Conservation (phyloP, 2,888 invertebrate species). For the Scaptomyza parva region DNA sequence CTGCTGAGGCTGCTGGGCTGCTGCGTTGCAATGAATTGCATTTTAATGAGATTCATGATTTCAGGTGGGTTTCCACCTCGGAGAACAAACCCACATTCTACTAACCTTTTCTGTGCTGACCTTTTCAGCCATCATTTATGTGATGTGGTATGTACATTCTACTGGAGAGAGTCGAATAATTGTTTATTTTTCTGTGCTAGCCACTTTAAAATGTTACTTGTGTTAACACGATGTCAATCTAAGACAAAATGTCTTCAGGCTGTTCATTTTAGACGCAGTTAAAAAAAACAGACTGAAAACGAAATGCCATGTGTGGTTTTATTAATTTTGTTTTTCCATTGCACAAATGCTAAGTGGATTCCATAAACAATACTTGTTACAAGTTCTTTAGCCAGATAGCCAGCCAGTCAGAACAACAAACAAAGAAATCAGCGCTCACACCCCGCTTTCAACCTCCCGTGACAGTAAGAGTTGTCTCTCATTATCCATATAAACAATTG, state of each 20-base stretch:
- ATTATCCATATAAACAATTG: background rate
- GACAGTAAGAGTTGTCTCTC: constrained; percentile 29
- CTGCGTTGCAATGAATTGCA: constrained; percentile 72
- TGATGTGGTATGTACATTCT: constrained; percentile 52
- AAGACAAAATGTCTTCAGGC: constrained; percentile 72
- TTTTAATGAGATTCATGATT: constrained; percentile 78
- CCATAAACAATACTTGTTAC: constrained; percentile 59
- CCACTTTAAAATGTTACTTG: constrained; percentile 68
- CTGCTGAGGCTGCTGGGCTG: background rate
- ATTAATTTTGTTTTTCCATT: constrained; percentile 74
- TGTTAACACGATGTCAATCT: constrained; percentile 72
- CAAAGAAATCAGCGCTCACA: constrained; percentile 52
- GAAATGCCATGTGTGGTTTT: constrained; percentile 73
- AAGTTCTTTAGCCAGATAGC: constrained; percentile 52
- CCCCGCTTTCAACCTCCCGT: background rate
- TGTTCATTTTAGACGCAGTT: constrained; percentile 61
- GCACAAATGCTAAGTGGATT: constrained; percentile 55
- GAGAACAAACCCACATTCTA: constrained; percentile 37
- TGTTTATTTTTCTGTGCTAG: constrained; percentile 58
- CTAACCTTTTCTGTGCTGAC: constrained; percentile 35
- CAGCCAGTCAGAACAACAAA: constrained; percentile 43
- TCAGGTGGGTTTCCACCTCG: constrained; percentile 52
- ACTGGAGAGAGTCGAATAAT: constrained; percentile 55
- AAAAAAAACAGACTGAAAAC: constrained; percentile 50
- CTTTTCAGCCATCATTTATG: constrained; percentile 33